phyloP scores from a whole-genome alignment of 2,113 vertebrate genomes.

The Emydocephalus ijimae region DNA sequence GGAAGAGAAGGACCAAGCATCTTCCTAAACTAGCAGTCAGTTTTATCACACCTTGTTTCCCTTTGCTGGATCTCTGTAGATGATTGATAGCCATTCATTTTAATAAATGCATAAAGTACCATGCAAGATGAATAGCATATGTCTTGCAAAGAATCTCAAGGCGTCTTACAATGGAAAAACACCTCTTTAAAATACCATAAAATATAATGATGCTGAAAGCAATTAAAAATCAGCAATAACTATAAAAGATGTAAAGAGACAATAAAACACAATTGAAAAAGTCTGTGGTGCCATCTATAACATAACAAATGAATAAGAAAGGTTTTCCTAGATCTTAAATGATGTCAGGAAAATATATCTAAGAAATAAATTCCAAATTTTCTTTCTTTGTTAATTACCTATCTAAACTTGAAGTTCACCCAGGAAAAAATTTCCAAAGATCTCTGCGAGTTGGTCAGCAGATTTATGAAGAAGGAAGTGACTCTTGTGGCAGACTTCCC shows the following conservation, averaged over 20 bases:
- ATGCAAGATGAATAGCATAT: background rate
- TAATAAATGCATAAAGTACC: background rate
- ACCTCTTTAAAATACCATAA: background rate
- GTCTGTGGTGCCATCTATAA: background rate
- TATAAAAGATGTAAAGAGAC: background rate
- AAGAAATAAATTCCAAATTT: background rate
- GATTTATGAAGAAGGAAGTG: background rate
- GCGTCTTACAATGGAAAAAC: background rate
- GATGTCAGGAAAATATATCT: background rate
- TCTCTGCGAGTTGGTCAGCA: background rate
- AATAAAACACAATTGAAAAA: background rate
- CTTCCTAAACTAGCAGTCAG: background rate
- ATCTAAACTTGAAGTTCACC: background rate
- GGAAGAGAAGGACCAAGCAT: background rate
- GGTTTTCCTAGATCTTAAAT: background rate
- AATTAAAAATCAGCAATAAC: background rate
- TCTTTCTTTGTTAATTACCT: background rate
- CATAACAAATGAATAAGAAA: background rate
- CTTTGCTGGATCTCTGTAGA: background rate
- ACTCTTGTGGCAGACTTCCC: background rate
- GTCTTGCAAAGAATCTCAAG: background rate
- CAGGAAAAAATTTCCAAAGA: background rate
- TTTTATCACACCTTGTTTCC: background rate
- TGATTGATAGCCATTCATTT: background rate
- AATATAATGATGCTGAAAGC: background rate